Evolutionary conservation across 2,113 vertebrate species (phyloP), one percentile per base, ranked within the genome.

Genomic region (Pygoscelis antarcticus): DNA sequence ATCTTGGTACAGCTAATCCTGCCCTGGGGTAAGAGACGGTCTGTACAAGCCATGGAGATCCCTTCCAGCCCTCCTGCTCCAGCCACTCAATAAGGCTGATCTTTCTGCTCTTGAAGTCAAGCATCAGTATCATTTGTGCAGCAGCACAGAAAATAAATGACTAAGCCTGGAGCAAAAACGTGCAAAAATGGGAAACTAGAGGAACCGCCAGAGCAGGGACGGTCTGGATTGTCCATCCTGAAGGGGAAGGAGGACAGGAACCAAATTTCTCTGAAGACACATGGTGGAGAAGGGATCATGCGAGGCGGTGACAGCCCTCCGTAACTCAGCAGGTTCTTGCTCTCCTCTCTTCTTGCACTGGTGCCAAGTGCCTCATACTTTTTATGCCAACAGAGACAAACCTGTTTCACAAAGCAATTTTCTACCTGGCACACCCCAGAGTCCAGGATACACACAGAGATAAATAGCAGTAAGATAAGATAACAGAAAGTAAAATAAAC

Each of bases 401-500:
- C 32, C 29, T 84, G 57, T 10, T 71, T 47, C 92, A 81, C 47
- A 65, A 87, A 66, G 70, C 47, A 70, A 93, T 90, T 49, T 94
- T 42, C 54, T 27, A 36, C n/a, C 47, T 47, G 19, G 57, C 49
- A 95, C 30, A 29, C 16, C 49, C 42, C 1, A 0, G 44, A 84
- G 44, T 21, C 38, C 2, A 4, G 69, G 36, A 95, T 46, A 66
- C 7, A 40, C 32, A 30, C 26, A 30, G n/a, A 84, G 69, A 95
- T 83, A 93, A 92, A 61, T 0, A 34, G 61, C 12, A 54, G 65
- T 27, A 62, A 92, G 83, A 84, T 66, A 90, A 82, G 83, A 58
- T 74, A 96, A 62, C n/a, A 85, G 44, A 40, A 84, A 92, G 74
- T 58, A 93, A 91, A 97, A 89, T 38, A 57, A 92, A 84, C 30